phyloP scores from a whole-genome alignment of 2,888 invertebrate genomes.

The Crossocerus cetratus region DNA sequence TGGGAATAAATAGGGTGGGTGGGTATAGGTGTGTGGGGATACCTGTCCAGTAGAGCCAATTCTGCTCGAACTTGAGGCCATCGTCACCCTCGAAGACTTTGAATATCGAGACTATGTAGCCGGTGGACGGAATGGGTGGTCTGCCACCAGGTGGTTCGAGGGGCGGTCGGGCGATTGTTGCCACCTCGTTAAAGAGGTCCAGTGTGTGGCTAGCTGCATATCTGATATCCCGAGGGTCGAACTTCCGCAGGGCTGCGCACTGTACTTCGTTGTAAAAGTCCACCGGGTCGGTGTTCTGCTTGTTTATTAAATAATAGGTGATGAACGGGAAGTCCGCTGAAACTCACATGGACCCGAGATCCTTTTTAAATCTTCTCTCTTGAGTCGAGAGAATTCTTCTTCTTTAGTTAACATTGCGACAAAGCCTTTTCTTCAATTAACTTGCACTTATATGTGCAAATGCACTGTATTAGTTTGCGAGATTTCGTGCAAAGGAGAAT shows the following conservation, averaged over 20 bases:
- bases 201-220: conserved; percentile 93
- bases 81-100: conserved; percentile 97
- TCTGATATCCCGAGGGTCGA: conserved; percentile 88
- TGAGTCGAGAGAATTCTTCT: too few species aligned
- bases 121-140: conserved; percentile 88
- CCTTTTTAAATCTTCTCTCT: too few species aligned
- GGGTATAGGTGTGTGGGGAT: conserved; percentile 24
- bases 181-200: conserved; percentile 93
- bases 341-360: conserved; percentile 52
- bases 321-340: conserved; percentile 94
- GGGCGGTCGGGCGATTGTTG: conserved; percentile 93
- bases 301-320: conserved; percentile 93
- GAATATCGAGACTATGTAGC: conserved; percentile 94
- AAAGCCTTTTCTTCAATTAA: too few species aligned
- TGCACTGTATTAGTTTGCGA: too few species aligned
- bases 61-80: conserved; percentile 93
- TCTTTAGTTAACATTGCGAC: too few species aligned
- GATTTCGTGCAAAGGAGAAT: too few species aligned
- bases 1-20: too few species aligned
- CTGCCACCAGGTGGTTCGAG: conserved; percentile 88
- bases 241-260: conserved; percentile 89
- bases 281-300: conserved; percentile 89
- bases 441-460: too few species aligned
- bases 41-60: conserved; percentile 96
- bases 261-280: conserved; percentile 92